Base-by-base conservation (phyloP, 2,888 invertebrate species). In the Melolontha melolontha region DNA sequence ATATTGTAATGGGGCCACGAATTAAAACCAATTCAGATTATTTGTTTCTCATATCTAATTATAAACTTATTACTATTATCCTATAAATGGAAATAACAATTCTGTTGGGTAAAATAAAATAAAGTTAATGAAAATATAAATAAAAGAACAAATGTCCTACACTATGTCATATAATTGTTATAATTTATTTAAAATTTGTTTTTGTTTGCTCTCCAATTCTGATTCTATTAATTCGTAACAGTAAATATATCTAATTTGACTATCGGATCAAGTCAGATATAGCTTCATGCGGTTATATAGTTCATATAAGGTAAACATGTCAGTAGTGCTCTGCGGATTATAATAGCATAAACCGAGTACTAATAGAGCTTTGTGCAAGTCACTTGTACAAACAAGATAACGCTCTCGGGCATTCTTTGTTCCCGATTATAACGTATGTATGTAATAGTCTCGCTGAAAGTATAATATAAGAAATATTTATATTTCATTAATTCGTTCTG, bases 401-500 rank as follows among this genome's bases (percentile, higher is more conserved):
- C 72, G 72, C 64, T 72, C 49, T 54, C 49, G 63, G 17, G 41
- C 62, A 57, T 72, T 69, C 70, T 72, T 72, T 70, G 70, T 73
- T 72, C 71, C 44, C 66, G 40, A 51, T 67, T 67, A 68, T 69
- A 44, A 66, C 27, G 52, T 52, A 40, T 47, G 55, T 29, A 54
- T 54, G 55, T 66, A 55, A 54, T 16, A 54, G 17, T 50, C 22
- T 27, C 67, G 57, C 59, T 40, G 29, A 44, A 59, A 59, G 59
- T 59, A 44, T 44, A 59, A 70, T 74, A 73, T 74, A 73, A 74
- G 74, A 75, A 74, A 76, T 78, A 77, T 78, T 78, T 78, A 77
- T 78, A 77, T 78, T 77, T 76, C 78, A 77, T 78, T 78, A 78
- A 77, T 78, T 78, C 75, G 75, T 76, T 76, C 76, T 72, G 76